Evolutionary conservation across 2,113 vertebrate species (phyloP), one percentile per base, ranked within the genome.

Genomic region (Equus quagga): DNA sequence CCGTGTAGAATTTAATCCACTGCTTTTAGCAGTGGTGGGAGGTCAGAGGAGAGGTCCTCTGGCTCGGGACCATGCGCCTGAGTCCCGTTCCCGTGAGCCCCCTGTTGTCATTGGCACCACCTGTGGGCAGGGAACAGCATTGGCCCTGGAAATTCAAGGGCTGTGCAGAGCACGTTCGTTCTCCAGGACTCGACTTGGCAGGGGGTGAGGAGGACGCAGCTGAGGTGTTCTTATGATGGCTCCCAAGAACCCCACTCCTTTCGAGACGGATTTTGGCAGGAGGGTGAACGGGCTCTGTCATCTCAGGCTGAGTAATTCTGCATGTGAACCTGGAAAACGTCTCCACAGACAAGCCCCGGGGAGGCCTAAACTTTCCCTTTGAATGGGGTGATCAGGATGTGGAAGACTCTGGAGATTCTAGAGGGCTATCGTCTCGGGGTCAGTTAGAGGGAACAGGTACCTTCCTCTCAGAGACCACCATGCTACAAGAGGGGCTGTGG

Each of bases 61-160:
- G 49, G 41, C 54, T n/a, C 33, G 31, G 13, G 62, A 49, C 31
- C 41, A 1, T 2, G 17, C 3, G 28, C 15, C 15, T 11, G 33
- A 58, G 41, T 4, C 51, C 4, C 0, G 0, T 9, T 28, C 49
- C 36, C 7, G 2, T n/a, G 79, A 46, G 17, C 12, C 0, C n/a
- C 8, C 3, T 21, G 9, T 4, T 60, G 78, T 31, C 3, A 21
- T 5, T 21, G 13, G 17, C 80, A 41, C 9, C 12, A 8, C 44
- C 11, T 51, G 17, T n/a, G 18, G 58, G 54, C 33, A 46, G 26
- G 62, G n/a, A 46, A 4, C 15, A 1, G 2, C 17, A 10, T 8
- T 14, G 19, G 28, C 51, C 41, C 58, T 2, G 24, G 78, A 54
- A 33, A 17, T 67, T 10, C 33, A 19, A 64, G 28, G 26, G 78